A percentile compares a stretch with the other conserved stretches of the same genome.
Evolutionary conservation across 2,888 invertebrate species (phyloP).

Genomic region (Scaptomyza flava): DNA sequence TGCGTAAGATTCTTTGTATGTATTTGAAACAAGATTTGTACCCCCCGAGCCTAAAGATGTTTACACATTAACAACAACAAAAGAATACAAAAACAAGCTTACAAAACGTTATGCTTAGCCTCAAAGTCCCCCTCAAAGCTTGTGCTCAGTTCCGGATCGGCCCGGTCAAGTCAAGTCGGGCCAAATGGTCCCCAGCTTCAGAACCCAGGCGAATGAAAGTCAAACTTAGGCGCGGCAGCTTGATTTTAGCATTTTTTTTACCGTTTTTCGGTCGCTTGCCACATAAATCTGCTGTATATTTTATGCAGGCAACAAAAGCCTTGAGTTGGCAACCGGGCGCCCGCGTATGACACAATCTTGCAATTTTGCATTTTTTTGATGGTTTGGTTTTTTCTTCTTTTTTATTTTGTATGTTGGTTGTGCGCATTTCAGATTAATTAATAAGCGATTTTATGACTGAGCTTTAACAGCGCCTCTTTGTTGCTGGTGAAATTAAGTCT

Average conservation of each 20-base stretch:
- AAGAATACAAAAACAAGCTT: slow-evolving; percentile 30
- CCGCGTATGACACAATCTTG: slow-evolving; percentile 41
- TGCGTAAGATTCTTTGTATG: too few species aligned
- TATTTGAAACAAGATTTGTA: too few species aligned
- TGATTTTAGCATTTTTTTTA: slow-evolving; percentile 56
- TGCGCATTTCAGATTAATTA: slow-evolving; percentile 63
- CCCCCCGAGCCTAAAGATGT: too few species aligned
- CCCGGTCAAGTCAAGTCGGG: slow-evolving; percentile 11
- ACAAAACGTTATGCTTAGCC: slow-evolving; percentile 67
- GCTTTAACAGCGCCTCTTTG: slow-evolving; percentile 20
- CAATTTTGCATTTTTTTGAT: slow-evolving; percentile 30
- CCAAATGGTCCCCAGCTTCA: slow-evolving; percentile 57
- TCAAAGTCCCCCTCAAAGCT: slow-evolving; percentile 31
- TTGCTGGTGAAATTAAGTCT: slow-evolving; percentile 51
- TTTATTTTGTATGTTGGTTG: background rate
- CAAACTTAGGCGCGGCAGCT: slow-evolving; percentile 71
- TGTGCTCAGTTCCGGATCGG: slow-evolving; percentile 32
- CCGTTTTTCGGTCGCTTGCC: slow-evolving; percentile 51
- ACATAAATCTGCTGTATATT: slow-evolving; percentile 64
- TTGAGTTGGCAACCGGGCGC: slow-evolving; percentile 39
- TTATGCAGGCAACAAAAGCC: slow-evolving; percentile 52
- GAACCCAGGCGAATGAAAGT: slow-evolving; percentile 23
- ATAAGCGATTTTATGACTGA: slow-evolving; percentile 31
- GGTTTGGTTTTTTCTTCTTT: background rate
- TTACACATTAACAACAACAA: too few species aligned